Evolutionary conservation across 2,888 invertebrate species (phyloP).

Genomic region (Thelaira solivaga): DNA sequence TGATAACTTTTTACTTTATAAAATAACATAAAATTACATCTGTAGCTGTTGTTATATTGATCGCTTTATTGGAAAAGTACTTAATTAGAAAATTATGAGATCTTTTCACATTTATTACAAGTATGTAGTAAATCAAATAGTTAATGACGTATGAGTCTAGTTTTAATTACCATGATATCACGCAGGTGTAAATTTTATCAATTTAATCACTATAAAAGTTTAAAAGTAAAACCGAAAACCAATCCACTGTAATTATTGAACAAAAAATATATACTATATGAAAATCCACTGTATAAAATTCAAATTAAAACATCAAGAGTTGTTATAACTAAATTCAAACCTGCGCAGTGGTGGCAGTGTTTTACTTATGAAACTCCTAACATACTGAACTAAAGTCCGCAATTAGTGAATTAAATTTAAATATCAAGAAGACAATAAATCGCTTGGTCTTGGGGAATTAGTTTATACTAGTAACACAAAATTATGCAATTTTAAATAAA

Average conservation of each 20-base stretch:
- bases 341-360: conserved; percentile 77
- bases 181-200: conserved; percentile 27
- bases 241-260: conserved; percentile 66
- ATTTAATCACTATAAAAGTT: conserved; percentile 47
- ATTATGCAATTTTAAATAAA: conserved; percentile 26
- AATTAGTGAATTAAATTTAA: conserved; percentile 56
- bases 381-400: conserved; percentile 64
- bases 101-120: conserved; percentile 2
- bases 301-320: conserved; percentile 40
- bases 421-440: conserved; percentile 64
- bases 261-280: too few relatives aligned
- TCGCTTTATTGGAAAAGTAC: background rate
- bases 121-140: conserved; percentile 8
- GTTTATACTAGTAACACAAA: conserved; percentile 54
- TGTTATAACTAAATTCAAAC: conserved; percentile 45
- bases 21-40: conserved; percentile 15
- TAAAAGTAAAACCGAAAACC: conserved; percentile 64
- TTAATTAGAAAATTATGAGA: background rate
- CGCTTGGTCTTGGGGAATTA: conserved; percentile 73
- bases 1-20: conserved; percentile 1
- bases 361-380: conserved; percentile 72
- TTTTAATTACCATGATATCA: background rate
- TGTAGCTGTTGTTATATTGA: conserved; percentile 35
- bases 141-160: background rate
- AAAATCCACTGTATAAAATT: conserved; percentile 57